phyloP scores from a whole-genome alignment of 2,797 vertebrate genomes.

The Typhlichthys subterraneus region DNA sequence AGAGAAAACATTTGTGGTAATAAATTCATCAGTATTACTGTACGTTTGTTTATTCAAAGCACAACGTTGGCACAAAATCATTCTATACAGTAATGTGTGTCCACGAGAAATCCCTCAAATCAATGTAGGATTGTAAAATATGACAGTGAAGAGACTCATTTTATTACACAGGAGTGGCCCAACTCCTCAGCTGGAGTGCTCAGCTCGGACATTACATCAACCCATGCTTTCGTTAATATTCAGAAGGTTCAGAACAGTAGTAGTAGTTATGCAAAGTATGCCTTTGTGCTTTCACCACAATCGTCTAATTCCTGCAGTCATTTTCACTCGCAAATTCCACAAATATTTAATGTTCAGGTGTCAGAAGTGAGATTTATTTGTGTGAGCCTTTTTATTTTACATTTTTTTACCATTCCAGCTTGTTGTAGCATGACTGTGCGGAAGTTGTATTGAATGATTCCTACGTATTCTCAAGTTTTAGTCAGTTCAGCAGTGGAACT shows the following conservation, averaged over 20 bases:
- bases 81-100: constrained; percentile 38
- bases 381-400: no score
- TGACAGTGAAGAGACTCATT: constrained; percentile 21
- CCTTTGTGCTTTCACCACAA: constrained; percentile 27
- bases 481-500: neutral
- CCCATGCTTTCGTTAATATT: constrained; percentile 32
- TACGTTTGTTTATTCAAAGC: constrained; percentile 47
- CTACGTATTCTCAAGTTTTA: no score
- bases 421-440: constrained; percentile 11
- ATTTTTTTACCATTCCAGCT: neutral
- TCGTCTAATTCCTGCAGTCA: neutral
- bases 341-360: no score
- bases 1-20: no score
- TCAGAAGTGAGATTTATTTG: no score
- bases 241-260: constrained; percentile 17
- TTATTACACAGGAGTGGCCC: constrained; percentile 31
- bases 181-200: constrained; percentile 22
- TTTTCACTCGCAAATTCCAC: no score
- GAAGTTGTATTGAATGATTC: constrained; percentile 9
- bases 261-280: constrained; percentile 21
- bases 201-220: constrained; percentile 31
- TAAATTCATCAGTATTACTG: constrained; percentile 11
- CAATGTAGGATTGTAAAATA: constrained; percentile 15
- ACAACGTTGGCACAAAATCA: constrained; percentile 40
- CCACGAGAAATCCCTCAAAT: constrained; percentile 29